phyloP scores from a whole-genome alignment of 2,888 invertebrate species.

The Aromia moschata region DNA sequence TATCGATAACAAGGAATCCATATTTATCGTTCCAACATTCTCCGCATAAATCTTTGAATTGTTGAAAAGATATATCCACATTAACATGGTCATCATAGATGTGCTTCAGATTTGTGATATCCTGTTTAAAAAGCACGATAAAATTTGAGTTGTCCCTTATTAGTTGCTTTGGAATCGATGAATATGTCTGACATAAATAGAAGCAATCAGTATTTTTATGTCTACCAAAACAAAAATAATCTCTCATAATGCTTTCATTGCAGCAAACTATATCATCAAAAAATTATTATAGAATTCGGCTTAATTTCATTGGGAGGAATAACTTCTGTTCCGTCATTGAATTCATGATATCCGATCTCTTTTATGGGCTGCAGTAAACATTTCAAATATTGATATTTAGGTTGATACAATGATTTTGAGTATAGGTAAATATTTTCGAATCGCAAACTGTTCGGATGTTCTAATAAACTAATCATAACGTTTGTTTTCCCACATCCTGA shows the following conservation, averaged over 20 bases:
- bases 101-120: conserved; percentile 31
- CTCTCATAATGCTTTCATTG: conserved; percentile 25
- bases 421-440: too few relatives aligned
- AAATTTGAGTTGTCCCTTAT: conserved; percentile 34
- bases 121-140: conserved; percentile 51
- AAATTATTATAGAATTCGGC: conserved; percentile 2
- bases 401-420: too few relatives aligned
- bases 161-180: conserved; percentile 23
- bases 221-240: conserved; percentile 26
- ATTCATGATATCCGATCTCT: too few relatives aligned
- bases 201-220: conserved; percentile 29
- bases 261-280: conserved; percentile 13
- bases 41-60: conserved; percentile 16
- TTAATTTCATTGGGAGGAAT: background rate
- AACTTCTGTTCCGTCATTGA: too few relatives aligned
- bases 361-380: too few relatives aligned
- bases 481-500: too few relatives aligned
- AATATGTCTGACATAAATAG: conserved; percentile 29
- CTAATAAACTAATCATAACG: too few relatives aligned
- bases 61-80: conserved; percentile 25
- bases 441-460: too few relatives aligned
- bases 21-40: conserved; percentile 19
- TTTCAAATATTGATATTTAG: too few relatives aligned
- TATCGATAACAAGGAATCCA: conserved; percentile 21
- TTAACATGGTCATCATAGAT: conserved; percentile 20